These are phyloP conservation scores for Sinodicranocentrus sp. DNA, from an alignment of 2,888 invertebrate genomes.

Conservation along the genomic window DNA sequence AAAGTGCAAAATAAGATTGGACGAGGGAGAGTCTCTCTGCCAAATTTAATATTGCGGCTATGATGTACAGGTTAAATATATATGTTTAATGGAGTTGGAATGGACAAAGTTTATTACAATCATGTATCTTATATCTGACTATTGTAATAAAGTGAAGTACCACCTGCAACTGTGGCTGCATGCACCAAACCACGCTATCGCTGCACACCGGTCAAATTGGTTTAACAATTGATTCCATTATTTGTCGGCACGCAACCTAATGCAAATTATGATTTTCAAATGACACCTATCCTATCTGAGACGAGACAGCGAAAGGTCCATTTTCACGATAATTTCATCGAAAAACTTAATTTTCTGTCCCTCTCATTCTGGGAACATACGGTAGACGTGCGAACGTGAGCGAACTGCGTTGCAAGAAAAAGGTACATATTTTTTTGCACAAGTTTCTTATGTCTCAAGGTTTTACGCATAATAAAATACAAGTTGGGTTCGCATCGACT, in stretches of 20 bases:
- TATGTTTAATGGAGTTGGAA: no score
- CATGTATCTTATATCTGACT: no score
- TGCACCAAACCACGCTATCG: no score
- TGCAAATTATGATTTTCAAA: conserved; percentile 2
- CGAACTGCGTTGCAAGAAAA: conserved; percentile 5
- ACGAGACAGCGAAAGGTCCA: background rate
- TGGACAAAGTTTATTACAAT: no score
- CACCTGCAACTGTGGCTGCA: background rate
- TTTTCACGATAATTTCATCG: conserved; percentile 22
- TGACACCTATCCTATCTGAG: background rate
- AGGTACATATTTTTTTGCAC: conserved; percentile 6
- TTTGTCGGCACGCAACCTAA: conserved; percentile 2
- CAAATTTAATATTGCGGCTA: no score
- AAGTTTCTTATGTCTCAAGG: conserved; percentile 18
- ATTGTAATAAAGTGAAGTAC: no score
- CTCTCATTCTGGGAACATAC: conserved; percentile 51
- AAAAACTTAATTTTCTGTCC: background rate
- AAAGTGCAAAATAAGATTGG: no score
- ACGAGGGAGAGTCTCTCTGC: no score
- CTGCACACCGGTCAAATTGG: background rate
- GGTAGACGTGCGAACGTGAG: conserved; percentile 38
- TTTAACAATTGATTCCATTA: conserved; percentile 8
- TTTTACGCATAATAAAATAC: conserved; percentile 12
- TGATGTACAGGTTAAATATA: no score
- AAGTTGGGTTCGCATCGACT: background rate